Evolutionary conservation across 2,797 vertebrate genomes (phyloP).

Genomic region (Eospalax fontanierii): DNA sequence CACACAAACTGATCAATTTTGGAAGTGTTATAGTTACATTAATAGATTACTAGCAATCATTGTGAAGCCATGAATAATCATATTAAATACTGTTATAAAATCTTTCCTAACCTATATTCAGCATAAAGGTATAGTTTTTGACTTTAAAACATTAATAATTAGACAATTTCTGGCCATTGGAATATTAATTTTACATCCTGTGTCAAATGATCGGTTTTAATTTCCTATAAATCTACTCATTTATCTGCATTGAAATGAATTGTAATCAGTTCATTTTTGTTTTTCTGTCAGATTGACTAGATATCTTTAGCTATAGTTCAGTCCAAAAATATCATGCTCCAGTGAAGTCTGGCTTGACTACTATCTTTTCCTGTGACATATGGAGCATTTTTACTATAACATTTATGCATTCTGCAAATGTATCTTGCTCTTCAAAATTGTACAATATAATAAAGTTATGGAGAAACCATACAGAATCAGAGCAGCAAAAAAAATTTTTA

Average conservation of each 20-base stretch:
- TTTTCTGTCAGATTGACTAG: constrained; percentile 50
- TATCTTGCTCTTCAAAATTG: constrained; percentile 34
- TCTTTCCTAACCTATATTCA: constrained; percentile 82
- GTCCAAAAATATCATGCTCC: constrained; percentile 6
- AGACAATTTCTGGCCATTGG: constrained; percentile 84
- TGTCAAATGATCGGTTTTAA: constrained; percentile 65
- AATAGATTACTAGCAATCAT: constrained; percentile 76
- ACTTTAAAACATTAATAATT: constrained; percentile 84
- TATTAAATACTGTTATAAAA: constrained; percentile 84
- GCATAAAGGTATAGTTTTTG: constrained; percentile 81
- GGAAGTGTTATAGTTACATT: constrained; percentile 24
- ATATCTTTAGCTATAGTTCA: constrained; percentile 34
- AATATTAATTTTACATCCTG: constrained; percentile 83
- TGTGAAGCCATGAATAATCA: constrained; percentile 82
- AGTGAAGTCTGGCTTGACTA: constrained; percentile 45
- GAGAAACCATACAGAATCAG: constrained; percentile 34
- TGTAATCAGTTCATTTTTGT: constrained; percentile 62
- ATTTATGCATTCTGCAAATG: constrained; percentile 52
- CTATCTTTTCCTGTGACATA: not conserved
- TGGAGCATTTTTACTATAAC: not conserved
- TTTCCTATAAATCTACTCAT: not conserved
- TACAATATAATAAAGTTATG: not conserved
- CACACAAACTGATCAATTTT: constrained; percentile 49
- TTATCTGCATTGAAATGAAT: constrained; percentile 62
- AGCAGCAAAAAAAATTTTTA: not conserved